A percentile compares a stretch with the other conserved stretches of the same genome.
These are phyloP conservation scores for Paedocypris micromegethes DNA, from an alignment of 2,797 vertebrate species.

Conservation along the genomic window DNA sequence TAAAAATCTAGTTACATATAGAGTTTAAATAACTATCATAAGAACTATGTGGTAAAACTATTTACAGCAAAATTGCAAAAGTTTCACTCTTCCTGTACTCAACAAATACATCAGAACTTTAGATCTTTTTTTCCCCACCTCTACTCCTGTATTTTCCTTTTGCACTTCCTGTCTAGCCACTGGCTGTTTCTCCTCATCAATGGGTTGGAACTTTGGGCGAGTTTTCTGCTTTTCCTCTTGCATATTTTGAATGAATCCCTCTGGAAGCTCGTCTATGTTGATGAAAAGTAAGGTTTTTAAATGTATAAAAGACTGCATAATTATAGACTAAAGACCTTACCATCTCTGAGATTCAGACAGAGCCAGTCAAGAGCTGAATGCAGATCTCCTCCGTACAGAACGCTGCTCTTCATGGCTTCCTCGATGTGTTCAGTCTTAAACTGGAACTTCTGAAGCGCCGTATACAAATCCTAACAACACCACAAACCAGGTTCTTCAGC, in stretches of 20 bases:
- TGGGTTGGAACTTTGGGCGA: constrained; percentile 74
- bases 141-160: constrained; percentile 47
- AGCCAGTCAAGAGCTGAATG: constrained; percentile 98
- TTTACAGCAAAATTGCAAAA: too few species aligned
- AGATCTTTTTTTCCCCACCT: constrained; percentile 50
- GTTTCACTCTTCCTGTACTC: too few species aligned
- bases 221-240: constrained; percentile 81
- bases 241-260: constrained; percentile 93
- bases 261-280: constrained; percentile 82
- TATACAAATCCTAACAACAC: constrained; percentile 82
- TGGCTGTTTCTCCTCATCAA: constrained; percentile 50
- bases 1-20: too few species aligned
- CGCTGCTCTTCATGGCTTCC: constrained; percentile 93
- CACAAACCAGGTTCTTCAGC: neutral
- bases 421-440: constrained; percentile 94
- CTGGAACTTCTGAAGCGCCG: constrained; percentile 84
- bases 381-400: constrained; percentile 90
- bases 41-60: too few species aligned
- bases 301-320: neutral
- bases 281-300: neutral
- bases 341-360: constrained; percentile 90
- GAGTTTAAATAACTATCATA: too few species aligned
- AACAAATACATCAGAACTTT: too few species aligned
- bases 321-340: constrained; percentile 60
- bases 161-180: constrained; percentile 37